Evolutionary conservation across 2,888 invertebrate species (phyloP).

Genomic region (Lacanobia wlatinum): DNA sequence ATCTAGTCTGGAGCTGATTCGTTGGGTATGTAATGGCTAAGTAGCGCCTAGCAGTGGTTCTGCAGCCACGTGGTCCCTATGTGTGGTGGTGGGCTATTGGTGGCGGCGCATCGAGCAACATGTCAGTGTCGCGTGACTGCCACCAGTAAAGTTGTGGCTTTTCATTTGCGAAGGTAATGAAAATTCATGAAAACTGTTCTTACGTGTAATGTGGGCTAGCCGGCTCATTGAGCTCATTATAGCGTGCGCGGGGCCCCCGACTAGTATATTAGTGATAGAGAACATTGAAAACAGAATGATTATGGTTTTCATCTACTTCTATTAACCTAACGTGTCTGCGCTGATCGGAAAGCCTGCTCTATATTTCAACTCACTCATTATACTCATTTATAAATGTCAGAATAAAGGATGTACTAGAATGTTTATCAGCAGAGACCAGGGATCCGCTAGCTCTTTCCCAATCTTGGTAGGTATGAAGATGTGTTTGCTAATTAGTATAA

Average conservation of each 20-base stretch:
- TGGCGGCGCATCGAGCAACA: neutral
- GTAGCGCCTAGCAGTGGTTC: no score
- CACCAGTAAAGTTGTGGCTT: slow-evolving; percentile 9
- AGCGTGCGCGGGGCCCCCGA: neutral
- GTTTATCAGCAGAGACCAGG: neutral
- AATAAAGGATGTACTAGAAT: neutral
- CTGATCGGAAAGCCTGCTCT: neutral
- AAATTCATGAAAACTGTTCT: slow-evolving; percentile 42
- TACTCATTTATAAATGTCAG: neutral
- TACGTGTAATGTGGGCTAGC: slow-evolving; percentile 28
- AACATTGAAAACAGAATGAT: neutral
- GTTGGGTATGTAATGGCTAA: neutral
- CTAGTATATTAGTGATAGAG: neutral
- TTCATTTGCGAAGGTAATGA: slow-evolving; percentile 30
- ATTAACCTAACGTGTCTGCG: neutral
- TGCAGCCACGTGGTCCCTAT: slow-evolving; percentile 22
- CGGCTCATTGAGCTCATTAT: slow-evolving; percentile 25
- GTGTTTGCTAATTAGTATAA: slow-evolving; percentile 12
- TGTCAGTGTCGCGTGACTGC: slow-evolving; percentile 40
- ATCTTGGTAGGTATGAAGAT: neutral
- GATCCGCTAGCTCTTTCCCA: neutral
- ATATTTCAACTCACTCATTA: neutral
- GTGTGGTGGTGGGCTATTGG: neutral
- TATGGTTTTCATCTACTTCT: neutral
- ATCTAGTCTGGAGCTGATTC: neutral